A percentile compares a stretch with the other conserved stretches of the same genome.
phyloP scores from a whole-genome alignment of 1,140 invertebrate species.

The Penaeus japonicus region DNA sequence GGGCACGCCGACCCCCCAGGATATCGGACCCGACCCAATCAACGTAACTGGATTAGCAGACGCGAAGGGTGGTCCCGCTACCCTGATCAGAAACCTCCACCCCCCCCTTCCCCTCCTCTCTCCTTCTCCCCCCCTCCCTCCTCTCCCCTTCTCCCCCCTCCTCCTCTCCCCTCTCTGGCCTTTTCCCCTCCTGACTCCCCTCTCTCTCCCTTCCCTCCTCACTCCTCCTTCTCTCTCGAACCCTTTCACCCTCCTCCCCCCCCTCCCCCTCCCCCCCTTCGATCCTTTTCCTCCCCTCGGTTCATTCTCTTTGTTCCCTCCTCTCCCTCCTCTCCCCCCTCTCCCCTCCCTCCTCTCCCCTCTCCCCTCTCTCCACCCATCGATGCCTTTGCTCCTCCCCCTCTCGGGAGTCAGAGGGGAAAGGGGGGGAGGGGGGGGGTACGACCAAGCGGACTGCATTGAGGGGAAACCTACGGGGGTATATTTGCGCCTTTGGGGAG shows the following conservation, averaged over 20 bases:
- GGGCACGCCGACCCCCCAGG: slow-evolving; percentile 20
- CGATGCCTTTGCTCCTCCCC: neutral
- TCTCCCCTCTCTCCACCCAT: too few species aligned
- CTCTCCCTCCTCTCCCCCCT: neutral
- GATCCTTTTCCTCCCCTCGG: neutral
- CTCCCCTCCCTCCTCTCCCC: neutral
- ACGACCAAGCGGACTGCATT: too few species aligned
- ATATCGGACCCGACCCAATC: slow-evolving; percentile 49
- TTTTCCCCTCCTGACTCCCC: neutral
- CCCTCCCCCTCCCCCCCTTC: neutral
- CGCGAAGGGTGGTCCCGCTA: slow-evolving; percentile 6
- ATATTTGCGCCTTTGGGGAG: too few species aligned
- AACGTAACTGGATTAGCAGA: slow-evolving; percentile 53
- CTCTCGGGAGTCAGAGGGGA: neutral
- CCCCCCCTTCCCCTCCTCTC: neutral
- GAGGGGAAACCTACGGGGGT: too few species aligned
- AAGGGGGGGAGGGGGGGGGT: too few species aligned
- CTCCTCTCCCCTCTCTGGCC: neutral
- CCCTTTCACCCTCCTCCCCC: neutral
- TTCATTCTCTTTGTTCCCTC: neutral
- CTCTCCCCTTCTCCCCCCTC: neutral
- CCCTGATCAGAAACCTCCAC: neutral
- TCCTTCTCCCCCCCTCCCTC: neutral
- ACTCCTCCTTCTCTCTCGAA: neutral
- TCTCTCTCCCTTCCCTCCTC: neutral